Conservation (phyloP, 2,797 vertebrate species). For the Sylvia borin region DNA sequence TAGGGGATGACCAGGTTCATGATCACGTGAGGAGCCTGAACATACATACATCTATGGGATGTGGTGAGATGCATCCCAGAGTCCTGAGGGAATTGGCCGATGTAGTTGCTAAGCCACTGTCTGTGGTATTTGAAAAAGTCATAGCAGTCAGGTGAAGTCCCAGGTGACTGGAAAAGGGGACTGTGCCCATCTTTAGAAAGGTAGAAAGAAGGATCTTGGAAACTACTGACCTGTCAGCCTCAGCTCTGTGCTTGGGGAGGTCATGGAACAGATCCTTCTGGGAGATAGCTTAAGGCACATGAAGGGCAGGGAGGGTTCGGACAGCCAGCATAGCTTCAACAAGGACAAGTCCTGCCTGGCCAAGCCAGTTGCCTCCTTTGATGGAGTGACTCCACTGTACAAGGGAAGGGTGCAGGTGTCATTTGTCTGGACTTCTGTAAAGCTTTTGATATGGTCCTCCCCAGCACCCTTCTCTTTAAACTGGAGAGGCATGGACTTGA, state of each 20-base stretch:
- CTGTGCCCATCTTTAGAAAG: neutral
- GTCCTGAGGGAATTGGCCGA: neutral
- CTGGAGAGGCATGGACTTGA: neutral
- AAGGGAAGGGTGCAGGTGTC: neutral
- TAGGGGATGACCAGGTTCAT: neutral
- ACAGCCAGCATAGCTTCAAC: neutral
- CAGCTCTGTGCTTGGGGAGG: neutral
- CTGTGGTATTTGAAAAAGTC: neutral
- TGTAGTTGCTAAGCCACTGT: neutral
- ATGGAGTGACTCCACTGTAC: neutral
- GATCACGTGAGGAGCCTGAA: neutral
- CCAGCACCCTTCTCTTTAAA: neutral
- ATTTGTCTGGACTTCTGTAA: neutral
- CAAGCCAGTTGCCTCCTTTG: neutral
- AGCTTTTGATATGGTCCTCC: too few species aligned
- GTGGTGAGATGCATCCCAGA: neutral
- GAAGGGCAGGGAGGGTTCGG: neutral
- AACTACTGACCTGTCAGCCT: neutral
- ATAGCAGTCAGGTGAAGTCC: neutral
- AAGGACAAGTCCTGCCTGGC: neutral
- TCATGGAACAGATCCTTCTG: neutral
- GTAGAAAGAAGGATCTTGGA: neutral
- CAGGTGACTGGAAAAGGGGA: neutral
- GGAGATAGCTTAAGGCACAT: neutral
- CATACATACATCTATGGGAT: neutral